Base-by-base conservation (phyloP, 2,888 invertebrate genomes). In the Carabus problematicus region DNA sequence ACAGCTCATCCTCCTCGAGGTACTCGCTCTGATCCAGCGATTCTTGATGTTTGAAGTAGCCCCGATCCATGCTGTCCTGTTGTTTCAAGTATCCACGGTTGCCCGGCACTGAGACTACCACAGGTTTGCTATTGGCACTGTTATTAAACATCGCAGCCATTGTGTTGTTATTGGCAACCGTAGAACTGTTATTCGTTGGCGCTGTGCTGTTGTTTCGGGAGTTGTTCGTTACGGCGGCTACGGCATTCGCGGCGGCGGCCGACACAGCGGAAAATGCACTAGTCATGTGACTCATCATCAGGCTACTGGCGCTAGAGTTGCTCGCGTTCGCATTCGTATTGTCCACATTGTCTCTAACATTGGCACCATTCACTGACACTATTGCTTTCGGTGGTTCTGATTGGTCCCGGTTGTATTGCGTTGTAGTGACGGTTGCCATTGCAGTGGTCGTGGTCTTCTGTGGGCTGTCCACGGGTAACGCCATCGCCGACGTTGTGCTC, bases 191-290 rank as follows among this genome's bases (percentile, higher is more conserved):
- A 63, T 69, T 70, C 70, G 71, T n/a, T 3, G 16, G 12, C 40
- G 52, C 39, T 49, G 52, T 19, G 11, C 19, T 52, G 52, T 14
- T 52, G 52, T 14, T 52, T n/a, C 14, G 12, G n/a, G 67, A 62
- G 66, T 72, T 56, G 67, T 62, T 62, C 64, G 84, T 83, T 39
- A 71, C 62, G 41, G 70, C 58, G 16, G 71, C 64, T 39, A 59
- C 62, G 43, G 71, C 55, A 41, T 83, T 74, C 8, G 80, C 78
- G 1, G 84, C 83, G 9, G 84, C 83, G 3, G 84, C 84, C 6
- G 85, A 84, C 1, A 84, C 85, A 18, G 84, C 83, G 47, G 85
- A 85, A 62, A 85, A 83, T 55, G 85, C 81, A 73, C 83, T 84
- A 11, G 85, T 85, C 11, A 85, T 77, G 73, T 82, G 84, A 72